Evolutionary conservation across 2,797 vertebrate species (phyloP).

Genomic region (Triplophysa yarkandensis): DNA sequence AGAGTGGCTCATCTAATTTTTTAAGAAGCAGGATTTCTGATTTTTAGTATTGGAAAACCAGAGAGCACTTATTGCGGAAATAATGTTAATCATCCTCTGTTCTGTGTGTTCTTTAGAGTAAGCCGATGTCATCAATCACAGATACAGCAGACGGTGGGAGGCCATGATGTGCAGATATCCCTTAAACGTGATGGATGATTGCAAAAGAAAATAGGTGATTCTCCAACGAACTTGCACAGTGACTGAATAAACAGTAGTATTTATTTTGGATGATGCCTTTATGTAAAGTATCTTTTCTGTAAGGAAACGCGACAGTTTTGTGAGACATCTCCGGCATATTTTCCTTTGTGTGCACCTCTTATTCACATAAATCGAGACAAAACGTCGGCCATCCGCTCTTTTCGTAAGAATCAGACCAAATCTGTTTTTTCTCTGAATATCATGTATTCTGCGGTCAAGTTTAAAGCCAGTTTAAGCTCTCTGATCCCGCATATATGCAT

Average conservation of each 20-base stretch:
- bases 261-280: background rate
- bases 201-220: slow-evolving; percentile 8
- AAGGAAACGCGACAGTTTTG: too few relatives aligned
- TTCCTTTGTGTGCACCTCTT: too few relatives aligned
- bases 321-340: slow-evolving; percentile 1
- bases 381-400: background rate
- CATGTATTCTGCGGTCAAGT: too few relatives aligned
- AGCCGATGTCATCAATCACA: slow-evolving; percentile 30
- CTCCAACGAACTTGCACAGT: background rate
- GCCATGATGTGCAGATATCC: background rate
- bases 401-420: background rate
- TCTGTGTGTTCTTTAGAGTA: slow-evolving; percentile 17
- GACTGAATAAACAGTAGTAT: background rate
- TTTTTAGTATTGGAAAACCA: background rate
- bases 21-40: slow-evolving; percentile 17
- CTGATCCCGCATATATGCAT: slow-evolving; percentile 3
- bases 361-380: slow-evolving; percentile 2
- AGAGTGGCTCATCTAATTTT: slow-evolving; percentile 22
- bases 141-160: slow-evolving; percentile 9
- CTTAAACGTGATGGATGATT: slow-evolving; percentile 14
- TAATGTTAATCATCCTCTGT: slow-evolving; percentile 29
- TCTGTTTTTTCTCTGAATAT: background rate
- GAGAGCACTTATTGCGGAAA: slow-evolving; percentile 28
- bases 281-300: background rate
- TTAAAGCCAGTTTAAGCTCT: background rate